These are phyloP conservation scores for Leptogaster cylindrica DNA, from an alignment of 2,888 invertebrate species.

Conservation along the genomic window DNA sequence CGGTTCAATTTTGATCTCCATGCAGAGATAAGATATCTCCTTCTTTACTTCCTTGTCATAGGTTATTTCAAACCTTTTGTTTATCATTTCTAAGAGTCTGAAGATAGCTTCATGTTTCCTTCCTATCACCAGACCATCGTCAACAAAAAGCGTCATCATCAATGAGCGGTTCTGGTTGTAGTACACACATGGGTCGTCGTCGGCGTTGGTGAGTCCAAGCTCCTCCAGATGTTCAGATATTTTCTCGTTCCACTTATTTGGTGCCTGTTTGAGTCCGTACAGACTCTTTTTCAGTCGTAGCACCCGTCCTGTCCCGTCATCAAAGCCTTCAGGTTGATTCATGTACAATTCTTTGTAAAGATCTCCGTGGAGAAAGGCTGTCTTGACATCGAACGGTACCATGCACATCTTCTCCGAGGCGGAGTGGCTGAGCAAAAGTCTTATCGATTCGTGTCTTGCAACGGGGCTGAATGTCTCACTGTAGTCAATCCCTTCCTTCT, in stretches of 20 bases:
- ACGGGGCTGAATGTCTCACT: conserved; percentile 20
- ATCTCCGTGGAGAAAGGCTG: conserved; percentile 46
- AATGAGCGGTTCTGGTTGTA: not conserved
- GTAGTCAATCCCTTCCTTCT: conserved; percentile 19
- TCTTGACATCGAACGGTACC: conserved; percentile 22
- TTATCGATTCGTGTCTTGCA: not conserved
- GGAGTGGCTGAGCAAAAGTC: conserved; percentile 4
- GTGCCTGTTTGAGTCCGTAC: conserved; percentile 1
- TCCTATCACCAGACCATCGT: conserved; percentile 8
- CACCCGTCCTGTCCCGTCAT: not conserved
- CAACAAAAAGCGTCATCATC: conserved; percentile 8
- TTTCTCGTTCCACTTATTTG: conserved; percentile 17
- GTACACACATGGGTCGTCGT: conserved; percentile 13
- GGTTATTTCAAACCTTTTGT: conserved; percentile 7
- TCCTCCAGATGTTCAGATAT: conserved; percentile 8
- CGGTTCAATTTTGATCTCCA: not conserved
- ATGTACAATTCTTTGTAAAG: conserved; percentile 46
- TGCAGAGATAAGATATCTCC: not conserved
- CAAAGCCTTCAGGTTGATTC: conserved; percentile 42
- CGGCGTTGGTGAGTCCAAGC: not conserved
- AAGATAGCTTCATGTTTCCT: conserved; percentile 1
- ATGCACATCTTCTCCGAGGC: not conserved
- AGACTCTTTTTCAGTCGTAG: not conserved
- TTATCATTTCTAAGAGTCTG: not conserved
- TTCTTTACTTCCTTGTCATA: not conserved